Evolutionary conservation across 1,140 invertebrate species (phyloP), one percentile per base, ranked within the genome.

Genomic region (Ganaspis sp.): DNA sequence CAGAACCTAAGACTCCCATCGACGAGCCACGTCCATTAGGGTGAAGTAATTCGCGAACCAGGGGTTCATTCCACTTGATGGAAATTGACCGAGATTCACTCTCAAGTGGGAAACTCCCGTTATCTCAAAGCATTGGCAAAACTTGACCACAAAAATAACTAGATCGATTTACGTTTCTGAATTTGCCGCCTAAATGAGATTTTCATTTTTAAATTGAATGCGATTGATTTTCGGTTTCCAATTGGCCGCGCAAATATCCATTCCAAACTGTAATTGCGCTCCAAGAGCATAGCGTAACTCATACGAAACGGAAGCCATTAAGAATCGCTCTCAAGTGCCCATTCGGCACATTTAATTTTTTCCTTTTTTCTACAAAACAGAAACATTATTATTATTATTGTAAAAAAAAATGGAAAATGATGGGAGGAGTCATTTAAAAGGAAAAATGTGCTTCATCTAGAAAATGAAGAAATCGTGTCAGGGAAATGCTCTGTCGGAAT

Each of bases 281-380:
- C 12, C 11, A 29, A 15, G 15, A 26, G 0, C 15, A 29, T 8
- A 12, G 15, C 23, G 6, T 26, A 26, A 58, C 26, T 64, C 21
- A 29, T 12, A 29, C 54, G 58, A 64, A 64, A 64, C 58, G 58
- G 58, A 64, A 64, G 58, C 58, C 26, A 64, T 64, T 64, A 64
- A 21, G 23, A 29, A 29, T 26, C 23, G 9, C 9, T 64, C 29
- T 17, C 1, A 49, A 64, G 29, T 64, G 58, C 23, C 15, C 23
- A 64, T 29, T 34, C 21, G 23, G 15, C 29, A 29, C 1, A 29
- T 29, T 64, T 29, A 1, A 15, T 64, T 15, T 34, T 12, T n/a
- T 29, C 23, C 2, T 26, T 12, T 3, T 4, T 54, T 34, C 29
- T n/a, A n/a, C n/a, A n/a, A n/a, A n/a, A n/a, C n/a, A n/a, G n/a